Conservation (phyloP, 2,888 invertebrate genomes). For the Pantelozetes paolii region DNA sequence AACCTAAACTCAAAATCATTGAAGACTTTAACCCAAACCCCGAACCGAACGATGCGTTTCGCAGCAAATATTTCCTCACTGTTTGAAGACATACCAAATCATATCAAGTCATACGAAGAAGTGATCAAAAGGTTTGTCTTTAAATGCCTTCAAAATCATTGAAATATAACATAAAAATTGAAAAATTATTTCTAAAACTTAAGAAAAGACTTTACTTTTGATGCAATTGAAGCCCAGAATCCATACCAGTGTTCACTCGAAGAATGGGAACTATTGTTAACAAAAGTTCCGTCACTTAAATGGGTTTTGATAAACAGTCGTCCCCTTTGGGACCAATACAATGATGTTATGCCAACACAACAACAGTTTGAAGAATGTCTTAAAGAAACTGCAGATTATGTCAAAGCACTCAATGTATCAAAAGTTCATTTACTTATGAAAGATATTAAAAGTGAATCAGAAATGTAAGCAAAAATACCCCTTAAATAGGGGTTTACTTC, state of each 20-base stretch:
- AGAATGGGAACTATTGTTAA: constrained; percentile 39
- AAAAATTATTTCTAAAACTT: constrained; percentile 22
- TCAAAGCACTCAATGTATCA: constrained; percentile 28
- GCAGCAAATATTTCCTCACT: constrained; percentile 40
- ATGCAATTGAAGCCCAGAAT: constrained; percentile 42
- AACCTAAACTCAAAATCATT: too few relatives aligned
- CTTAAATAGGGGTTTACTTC: not conserved
- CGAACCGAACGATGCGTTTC: constrained; percentile 27
- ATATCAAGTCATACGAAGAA: constrained; percentile 38
- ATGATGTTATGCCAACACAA: constrained; percentile 25
- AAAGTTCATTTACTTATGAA: constrained; percentile 39
- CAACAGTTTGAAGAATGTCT: constrained; percentile 11
- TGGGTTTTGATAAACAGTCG: constrained; percentile 41
- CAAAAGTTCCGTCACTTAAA: constrained; percentile 23
- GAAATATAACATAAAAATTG: too few relatives aligned
- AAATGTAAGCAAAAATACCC: not conserved
- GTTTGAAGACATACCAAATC: constrained; percentile 39
- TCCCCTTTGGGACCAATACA: constrained; percentile 23
- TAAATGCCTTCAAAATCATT: not conserved
- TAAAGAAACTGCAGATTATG: constrained; percentile 35
- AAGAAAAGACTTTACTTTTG: constrained; percentile 40
- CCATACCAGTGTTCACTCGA: constrained; percentile 38
- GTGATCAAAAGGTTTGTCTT: constrained; percentile 37
- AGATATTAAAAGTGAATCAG: constrained; percentile 5
- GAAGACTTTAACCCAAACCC: not conserved